Evolutionary conservation across 2,888 invertebrate species (phyloP).

Genomic region (Cataglyphis cursor): DNA sequence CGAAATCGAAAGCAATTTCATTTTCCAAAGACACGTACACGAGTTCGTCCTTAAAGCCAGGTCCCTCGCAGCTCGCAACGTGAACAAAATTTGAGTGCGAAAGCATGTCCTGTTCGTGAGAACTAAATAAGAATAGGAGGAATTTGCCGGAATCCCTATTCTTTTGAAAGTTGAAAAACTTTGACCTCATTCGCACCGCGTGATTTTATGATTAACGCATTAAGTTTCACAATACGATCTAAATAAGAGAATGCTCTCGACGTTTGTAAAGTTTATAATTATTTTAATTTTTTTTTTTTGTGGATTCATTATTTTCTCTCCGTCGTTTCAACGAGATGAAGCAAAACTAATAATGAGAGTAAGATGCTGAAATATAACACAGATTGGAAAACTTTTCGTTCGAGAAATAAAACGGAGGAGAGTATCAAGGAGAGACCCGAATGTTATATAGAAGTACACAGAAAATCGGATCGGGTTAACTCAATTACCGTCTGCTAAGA

Average conservation of each 20-base stretch:
- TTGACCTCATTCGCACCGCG: conserved; percentile 12
- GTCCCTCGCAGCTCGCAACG: conserved; percentile 28
- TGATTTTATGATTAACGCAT: conserved; percentile 10
- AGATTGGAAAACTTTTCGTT: conserved; percentile 14
- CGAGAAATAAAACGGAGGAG: conserved; percentile 8
- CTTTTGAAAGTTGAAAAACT: conserved; percentile 1
- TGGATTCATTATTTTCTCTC: neutral
- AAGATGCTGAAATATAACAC: conserved; percentile 22
- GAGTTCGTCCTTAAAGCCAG: conserved; percentile 45
- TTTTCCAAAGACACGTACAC: conserved; percentile 59
- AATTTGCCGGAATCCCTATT: conserved; percentile 11
- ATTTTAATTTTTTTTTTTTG: neutral
- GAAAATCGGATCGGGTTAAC: conserved; percentile 62
- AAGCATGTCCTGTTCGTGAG: conserved; percentile 46
- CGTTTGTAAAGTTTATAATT: conserved; percentile 6
- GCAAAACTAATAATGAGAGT: neutral
- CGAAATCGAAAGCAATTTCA: conserved; percentile 64
- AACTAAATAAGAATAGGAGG: conserved; percentile 44
- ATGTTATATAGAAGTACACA: neutral
- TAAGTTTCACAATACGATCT: neutral
- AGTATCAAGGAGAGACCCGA: neutral
- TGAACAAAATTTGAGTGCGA: conserved; percentile 52
- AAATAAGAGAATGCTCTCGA: neutral
- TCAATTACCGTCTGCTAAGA: conserved; percentile 63
- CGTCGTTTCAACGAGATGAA: neutral